A percentile compares a stretch with the other conserved stretches of the same genome.
Conservation (phyloP, 2,888 invertebrate species). For the Fissipunctia ypsillon region DNA sequence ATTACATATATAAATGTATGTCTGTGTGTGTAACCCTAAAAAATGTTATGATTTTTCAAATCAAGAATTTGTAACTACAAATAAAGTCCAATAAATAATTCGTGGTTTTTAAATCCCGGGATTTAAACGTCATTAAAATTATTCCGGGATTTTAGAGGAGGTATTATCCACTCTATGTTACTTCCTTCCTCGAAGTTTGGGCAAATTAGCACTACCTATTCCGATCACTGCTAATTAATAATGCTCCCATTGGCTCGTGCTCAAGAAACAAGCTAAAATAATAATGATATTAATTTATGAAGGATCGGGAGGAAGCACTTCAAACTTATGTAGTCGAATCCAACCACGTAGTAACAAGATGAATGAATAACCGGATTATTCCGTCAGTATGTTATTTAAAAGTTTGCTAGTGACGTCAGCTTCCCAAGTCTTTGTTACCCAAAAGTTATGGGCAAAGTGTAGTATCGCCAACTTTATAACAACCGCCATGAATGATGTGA, state of each 20-base stretch:
- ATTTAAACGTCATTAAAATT: too few relatives aligned
- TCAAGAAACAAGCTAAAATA: conserved; percentile 18
- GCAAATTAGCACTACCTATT: too few relatives aligned
- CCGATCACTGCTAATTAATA: not conserved
- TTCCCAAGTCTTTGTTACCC: conserved; percentile 35
- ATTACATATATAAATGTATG: too few relatives aligned
- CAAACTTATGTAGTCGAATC: conserved; percentile 17
- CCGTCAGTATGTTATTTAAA: conserved; percentile 39
- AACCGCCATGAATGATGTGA: conserved; percentile 26
- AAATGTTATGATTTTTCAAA: too few relatives aligned
- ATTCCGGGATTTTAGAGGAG: too few relatives aligned
- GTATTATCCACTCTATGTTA: too few relatives aligned
- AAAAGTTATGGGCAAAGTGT: conserved; percentile 43
- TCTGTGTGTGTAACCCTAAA: too few relatives aligned
- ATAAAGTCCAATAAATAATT: too few relatives aligned
- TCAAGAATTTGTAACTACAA: too few relatives aligned
- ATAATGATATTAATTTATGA: conserved; percentile 15
- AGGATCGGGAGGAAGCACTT: conserved; percentile 7
- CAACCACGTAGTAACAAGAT: conserved; percentile 28
- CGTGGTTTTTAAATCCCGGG: too few relatives aligned
- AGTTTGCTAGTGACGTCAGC: conserved; percentile 40
- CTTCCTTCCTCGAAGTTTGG: too few relatives aligned
- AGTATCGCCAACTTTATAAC: conserved; percentile 50
- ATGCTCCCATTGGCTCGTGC: not conserved
- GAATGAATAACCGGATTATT: conserved; percentile 40